Base-by-base conservation (phyloP, 2,113 vertebrate genomes). In the Laticauda colubrina region DNA sequence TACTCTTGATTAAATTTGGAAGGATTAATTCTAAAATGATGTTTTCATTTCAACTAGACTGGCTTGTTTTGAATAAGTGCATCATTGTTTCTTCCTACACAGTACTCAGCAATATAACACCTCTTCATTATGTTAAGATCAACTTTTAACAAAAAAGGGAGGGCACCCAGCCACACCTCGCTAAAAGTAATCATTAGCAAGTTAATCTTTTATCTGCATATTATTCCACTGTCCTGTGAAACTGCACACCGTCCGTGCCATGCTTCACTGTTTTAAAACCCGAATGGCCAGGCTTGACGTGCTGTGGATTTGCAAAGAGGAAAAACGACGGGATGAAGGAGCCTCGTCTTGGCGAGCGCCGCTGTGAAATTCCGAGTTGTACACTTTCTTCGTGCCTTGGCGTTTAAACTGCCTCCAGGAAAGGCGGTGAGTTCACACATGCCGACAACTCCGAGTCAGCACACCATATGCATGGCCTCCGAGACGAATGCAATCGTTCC, bases 401-500 rank as follows among this genome's bases (percentile, higher is more conserved):
- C 48, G n/a, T 87, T 64, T 43, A 81, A 23, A n/a, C 43, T 26
- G 59, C 53, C 23, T 88, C 54, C 61, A 18, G 53, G 53, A 85
- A 92, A 56, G 48, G 39, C 24, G 45, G 54, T 34, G 20, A 39
- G 56, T 39, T 57, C 12, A 1, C 45, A 1, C 45, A 53, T 29
- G 20, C n/a, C 48, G 59, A 51, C 69, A 0, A 24, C 23, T 0
- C 45, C 23, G 1, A 59, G 20, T 1, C 0, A 15, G 39, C 53
- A 0, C 53, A 9, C 10, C 48, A 34, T 45, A 23, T 43, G n/a
- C 15, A 2, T 23, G 9, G 92, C 51, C 54, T 91, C 88, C 39
- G 85, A 89, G 81, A 93, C 12, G 39, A 18, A 8, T 14, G 0
- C 11, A 59, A 4, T 24, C 18, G n/a, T 92, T 86, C 89, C 8